These are phyloP conservation scores for Dryoscopus gambensis DNA, from an alignment of 2,113 vertebrate genomes.

Conservation along the genomic window DNA sequence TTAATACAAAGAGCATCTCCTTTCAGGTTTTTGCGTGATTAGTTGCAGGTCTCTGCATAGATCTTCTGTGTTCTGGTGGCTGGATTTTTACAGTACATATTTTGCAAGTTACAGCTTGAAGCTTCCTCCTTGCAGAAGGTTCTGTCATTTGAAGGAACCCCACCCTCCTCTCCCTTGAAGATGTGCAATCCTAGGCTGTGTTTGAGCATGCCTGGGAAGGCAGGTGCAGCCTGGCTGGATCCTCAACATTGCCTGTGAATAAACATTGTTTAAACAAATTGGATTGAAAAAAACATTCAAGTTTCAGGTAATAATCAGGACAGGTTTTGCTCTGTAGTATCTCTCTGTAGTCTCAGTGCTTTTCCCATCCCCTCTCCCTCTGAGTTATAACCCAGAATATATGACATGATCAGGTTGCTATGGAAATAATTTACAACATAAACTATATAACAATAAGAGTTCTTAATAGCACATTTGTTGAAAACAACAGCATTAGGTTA, in stretches of 20 bases:
- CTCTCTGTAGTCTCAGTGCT: neutral
- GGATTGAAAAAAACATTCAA: constrained; percentile 3
- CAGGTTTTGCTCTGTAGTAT: neutral
- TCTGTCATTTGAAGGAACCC: constrained; percentile 49
- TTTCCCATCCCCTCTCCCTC: neutral
- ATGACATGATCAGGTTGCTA: neutral
- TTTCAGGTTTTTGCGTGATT: neutral
- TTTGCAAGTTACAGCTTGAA: constrained; percentile 64
- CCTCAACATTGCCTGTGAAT: constrained; percentile 22
- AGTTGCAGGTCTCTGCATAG: neutral
- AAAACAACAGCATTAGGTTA: neutral
- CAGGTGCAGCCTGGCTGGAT: constrained; percentile 56
- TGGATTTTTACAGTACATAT: constrained; percentile 23
- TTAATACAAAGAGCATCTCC: neutral
- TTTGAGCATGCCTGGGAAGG: constrained; percentile 38
- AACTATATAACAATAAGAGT: neutral
- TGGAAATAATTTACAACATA: neutral
- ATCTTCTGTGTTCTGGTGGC: neutral
- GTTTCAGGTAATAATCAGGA: neutral
- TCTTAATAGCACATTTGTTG: neutral
- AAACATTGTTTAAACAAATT: constrained; percentile 46
- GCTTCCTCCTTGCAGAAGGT: neutral
- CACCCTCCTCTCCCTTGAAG: constrained; percentile 40
- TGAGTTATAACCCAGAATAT: neutral
- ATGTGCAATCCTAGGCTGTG: constrained; percentile 49